phyloP scores from a whole-genome alignment of 2,113 vertebrate genomes.

The Scomber colias region DNA sequence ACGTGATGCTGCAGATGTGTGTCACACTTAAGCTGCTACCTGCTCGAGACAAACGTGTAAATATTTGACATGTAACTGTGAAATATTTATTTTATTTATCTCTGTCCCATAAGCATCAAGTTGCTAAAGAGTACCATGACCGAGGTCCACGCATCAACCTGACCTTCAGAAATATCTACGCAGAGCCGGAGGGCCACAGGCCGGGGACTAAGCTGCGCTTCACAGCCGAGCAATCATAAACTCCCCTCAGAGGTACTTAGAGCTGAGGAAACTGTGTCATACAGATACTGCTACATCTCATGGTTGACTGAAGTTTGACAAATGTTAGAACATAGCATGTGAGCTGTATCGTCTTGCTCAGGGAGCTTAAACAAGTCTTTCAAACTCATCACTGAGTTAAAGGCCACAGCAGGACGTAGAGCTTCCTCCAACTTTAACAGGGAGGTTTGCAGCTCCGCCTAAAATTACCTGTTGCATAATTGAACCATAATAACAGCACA shows the following conservation, averaged over 20 bases:
- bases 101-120: constrained; percentile 88
- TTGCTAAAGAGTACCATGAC: constrained; percentile 96
- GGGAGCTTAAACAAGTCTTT: not conserved
- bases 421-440: not conserved
- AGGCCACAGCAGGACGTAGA: not conserved
- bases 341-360: not conserved
- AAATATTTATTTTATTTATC: not conserved
- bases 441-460: not conserved
- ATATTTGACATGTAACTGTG: too few species aligned
- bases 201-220: constrained; percentile 55
- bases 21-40: too few species aligned
- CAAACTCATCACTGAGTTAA: not conserved
- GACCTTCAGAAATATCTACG: constrained; percentile 92
- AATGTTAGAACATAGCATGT: not conserved
- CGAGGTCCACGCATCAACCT: constrained; percentile 92
- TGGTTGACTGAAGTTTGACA: not conserved
- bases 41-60: too few species aligned
- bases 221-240: constrained; percentile 20
- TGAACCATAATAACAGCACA: constrained; percentile 16
- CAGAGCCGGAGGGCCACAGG: constrained; percentile 74
- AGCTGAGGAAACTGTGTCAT: not conserved
- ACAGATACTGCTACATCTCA: not conserved
- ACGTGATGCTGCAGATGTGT: too few species aligned
- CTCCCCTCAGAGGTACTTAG: not conserved
- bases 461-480: constrained; percentile 13